phyloP scores from a whole-genome alignment of 2,888 invertebrate species.

The Aelia acuminata region DNA sequence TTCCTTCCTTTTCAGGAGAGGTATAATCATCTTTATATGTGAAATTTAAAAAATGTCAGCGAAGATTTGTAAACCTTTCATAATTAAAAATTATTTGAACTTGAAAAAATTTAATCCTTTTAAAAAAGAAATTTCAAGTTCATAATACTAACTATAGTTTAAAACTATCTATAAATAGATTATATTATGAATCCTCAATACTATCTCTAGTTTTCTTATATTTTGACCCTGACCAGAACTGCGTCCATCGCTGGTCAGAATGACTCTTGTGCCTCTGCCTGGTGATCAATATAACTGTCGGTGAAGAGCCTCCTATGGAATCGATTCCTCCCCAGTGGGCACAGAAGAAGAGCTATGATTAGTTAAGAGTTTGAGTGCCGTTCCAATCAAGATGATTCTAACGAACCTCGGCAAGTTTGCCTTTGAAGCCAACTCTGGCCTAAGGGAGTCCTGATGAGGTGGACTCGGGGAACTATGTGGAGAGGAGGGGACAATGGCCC shows the following conservation, averaged over 20 bases:
- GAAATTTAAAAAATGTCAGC: too few relatives aligned
- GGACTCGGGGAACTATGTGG: slow-evolving; percentile 2
- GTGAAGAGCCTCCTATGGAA: not conserved
- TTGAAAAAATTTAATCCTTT: too few relatives aligned
- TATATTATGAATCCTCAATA: too few relatives aligned
- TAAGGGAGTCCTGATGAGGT: slow-evolving; percentile 33
- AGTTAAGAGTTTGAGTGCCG: slow-evolving; percentile 45
- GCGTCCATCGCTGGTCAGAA: not conserved
- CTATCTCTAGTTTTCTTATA: too few relatives aligned
- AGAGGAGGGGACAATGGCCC: slow-evolving; percentile 14
- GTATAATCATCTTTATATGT: too few relatives aligned
- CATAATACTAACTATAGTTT: too few relatives aligned
- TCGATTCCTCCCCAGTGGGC: not conserved
- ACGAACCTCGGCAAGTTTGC: slow-evolving; percentile 26
- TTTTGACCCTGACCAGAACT: too few relatives aligned
- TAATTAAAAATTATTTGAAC: too few relatives aligned
- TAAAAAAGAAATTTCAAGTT: too few relatives aligned
- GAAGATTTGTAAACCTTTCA: too few relatives aligned
- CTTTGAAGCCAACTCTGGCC: slow-evolving; percentile 37
- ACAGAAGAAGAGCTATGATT: slow-evolving; percentile 39
- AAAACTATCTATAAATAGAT: too few relatives aligned
- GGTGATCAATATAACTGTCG: not conserved
- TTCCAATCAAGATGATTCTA: slow-evolving; percentile 32
- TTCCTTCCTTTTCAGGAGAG: too few relatives aligned
- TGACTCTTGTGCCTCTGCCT: not conserved